Percentiles rank a stretch among this genome's conserved stretches.
Conservation (phyloP, 2,888 invertebrate genomes). For the Lepidocyrtoides sp. region DNA sequence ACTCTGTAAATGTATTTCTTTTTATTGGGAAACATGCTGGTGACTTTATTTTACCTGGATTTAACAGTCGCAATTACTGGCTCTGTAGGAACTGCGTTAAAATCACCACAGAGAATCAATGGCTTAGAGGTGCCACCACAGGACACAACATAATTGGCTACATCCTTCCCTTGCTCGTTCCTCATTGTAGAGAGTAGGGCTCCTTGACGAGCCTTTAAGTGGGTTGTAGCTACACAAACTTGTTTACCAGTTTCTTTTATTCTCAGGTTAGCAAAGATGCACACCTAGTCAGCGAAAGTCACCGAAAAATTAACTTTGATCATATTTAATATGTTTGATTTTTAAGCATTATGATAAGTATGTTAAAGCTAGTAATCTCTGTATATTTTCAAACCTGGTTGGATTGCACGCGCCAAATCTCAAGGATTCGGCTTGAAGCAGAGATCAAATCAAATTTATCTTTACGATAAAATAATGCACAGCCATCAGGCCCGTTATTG, state of each 20-base stretch:
- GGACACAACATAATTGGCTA: conserved; percentile 83
- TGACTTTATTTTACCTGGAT: conserved; percentile 79
- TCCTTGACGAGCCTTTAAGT: conserved; percentile 91
- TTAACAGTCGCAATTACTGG: conserved; percentile 90
- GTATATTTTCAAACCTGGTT: conserved; percentile 88
- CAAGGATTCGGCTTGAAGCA: conserved; percentile 89
- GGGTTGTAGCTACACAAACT: conserved; percentile 91
- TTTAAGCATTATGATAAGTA: no score
- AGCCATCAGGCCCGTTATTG: conserved; percentile 93
- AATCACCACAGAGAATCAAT: conserved; percentile 91
- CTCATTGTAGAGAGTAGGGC: conserved; percentile 90
- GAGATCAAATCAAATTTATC: conserved; percentile 89
- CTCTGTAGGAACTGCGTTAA: conserved; percentile 92
- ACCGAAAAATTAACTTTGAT: no score
- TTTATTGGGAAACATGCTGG: not conserved
- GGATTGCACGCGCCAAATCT: conserved; percentile 92
- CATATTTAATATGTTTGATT: no score
- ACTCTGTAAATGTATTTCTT: not conserved
- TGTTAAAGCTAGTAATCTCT: not conserved
- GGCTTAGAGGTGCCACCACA: conserved; percentile 87
- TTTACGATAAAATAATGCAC: conserved; percentile 91
- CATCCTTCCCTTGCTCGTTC: conserved; percentile 91
- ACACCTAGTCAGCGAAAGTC: no score
- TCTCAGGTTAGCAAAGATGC: conserved; percentile 89
- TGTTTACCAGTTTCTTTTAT: conserved; percentile 89